These are phyloP conservation scores for Protonemura montana DNA, from an alignment of 2,888 invertebrate genomes.

Conservation along the genomic window DNA sequence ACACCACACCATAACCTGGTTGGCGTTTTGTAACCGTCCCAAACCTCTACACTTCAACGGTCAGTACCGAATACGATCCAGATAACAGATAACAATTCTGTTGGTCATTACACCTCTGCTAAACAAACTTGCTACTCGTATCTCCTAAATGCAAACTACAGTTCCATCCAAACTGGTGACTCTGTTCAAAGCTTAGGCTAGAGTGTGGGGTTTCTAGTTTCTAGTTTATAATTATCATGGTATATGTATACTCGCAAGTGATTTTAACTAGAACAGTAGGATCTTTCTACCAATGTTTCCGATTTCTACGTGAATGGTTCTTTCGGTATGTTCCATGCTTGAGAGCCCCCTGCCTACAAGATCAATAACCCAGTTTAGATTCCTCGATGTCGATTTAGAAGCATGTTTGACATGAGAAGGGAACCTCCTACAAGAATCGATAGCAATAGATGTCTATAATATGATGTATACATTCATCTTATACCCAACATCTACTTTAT, in stretches of 20 bases:
- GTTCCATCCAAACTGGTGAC: too few species aligned
- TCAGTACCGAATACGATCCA: background rate
- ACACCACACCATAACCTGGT: too few species aligned
- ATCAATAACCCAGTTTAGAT: background rate
- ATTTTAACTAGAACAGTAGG: background rate
- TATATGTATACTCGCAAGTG: background rate
- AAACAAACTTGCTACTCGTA: background rate
- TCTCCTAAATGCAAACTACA: background rate
- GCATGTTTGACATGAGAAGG: background rate
- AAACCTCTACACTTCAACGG: background rate
- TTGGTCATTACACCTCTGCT: background rate
- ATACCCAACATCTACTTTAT: background rate
- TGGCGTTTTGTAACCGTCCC: too few species aligned
- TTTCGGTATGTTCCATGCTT: background rate
- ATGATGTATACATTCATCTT: slow-evolving; percentile 12
- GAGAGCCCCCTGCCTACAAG: background rate
- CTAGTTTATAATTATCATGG: background rate
- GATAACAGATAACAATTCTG: background rate
- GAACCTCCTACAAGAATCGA: background rate
- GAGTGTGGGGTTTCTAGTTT: background rate
- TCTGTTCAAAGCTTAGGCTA: background rate
- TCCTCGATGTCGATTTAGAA: background rate
- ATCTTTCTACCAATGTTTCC: background rate
- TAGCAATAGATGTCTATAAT: background rate
- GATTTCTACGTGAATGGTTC: background rate